Percentiles rank a stretch among this genome's conserved stretches.
These are phyloP conservation scores for Eubasilissa regina DNA, from an alignment of 1,140 invertebrate species.

Conservation along the genomic window DNA sequence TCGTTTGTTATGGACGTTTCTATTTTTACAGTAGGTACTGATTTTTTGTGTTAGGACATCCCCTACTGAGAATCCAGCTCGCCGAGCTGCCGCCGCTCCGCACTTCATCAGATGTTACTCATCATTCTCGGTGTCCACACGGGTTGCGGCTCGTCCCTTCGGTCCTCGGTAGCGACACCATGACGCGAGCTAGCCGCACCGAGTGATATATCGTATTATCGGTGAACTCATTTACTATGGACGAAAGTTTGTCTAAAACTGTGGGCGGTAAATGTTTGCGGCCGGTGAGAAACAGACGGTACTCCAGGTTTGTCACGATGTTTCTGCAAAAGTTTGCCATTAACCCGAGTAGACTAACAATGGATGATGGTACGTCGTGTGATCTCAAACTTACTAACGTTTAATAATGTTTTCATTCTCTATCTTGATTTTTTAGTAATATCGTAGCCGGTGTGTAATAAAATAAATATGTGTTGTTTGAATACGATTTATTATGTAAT, in stretches of 20 bases:
- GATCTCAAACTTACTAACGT: not conserved
- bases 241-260: constrained; percentile 61
- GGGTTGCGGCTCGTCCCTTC: too few relatives aligned
- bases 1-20: constrained; percentile 30
- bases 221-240: constrained; percentile 39
- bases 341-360: constrained; percentile 37
- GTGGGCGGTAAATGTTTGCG: constrained; percentile 67
- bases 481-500: too few relatives aligned
- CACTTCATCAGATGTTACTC: constrained; percentile 6
- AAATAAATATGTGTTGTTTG: too few relatives aligned
- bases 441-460: too few relatives aligned
- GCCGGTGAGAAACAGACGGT: constrained; percentile 74
- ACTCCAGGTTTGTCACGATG: constrained; percentile 69
- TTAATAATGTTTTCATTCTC: too few relatives aligned
- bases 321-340: not conserved
- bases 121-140: constrained; percentile 1
- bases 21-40: constrained; percentile 44
- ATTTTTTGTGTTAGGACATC: constrained; percentile 52
- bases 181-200: not conserved
- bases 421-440: too few relatives aligned
- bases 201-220: constrained; percentile 37
- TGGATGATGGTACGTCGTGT: constrained; percentile 35
- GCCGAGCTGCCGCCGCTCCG: not conserved
- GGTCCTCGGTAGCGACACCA: not conserved
- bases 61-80: constrained; percentile 48